A percentile compares a stretch with the other conserved stretches of the same genome.
phyloP scores from a whole-genome alignment of 35 echinoderm and acorn worm genomes.

The Apostichopus japonicus region DNA sequence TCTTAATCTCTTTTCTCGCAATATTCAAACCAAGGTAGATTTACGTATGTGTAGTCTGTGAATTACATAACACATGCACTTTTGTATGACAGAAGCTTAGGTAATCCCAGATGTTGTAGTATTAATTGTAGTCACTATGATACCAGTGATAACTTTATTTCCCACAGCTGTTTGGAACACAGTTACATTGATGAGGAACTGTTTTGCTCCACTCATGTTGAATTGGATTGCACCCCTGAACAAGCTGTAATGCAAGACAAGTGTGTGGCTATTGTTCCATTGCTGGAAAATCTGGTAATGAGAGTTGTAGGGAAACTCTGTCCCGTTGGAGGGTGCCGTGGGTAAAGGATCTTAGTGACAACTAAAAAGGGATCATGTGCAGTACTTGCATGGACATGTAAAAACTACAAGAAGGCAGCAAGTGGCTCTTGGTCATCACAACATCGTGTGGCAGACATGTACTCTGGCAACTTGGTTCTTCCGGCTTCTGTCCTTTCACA shows the following conservation, averaged over 20 bases:
- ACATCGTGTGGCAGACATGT: neutral
- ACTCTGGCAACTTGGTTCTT: neutral
- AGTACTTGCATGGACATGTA: neutral
- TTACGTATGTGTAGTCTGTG: too few relatives aligned
- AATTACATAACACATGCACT: too few relatives aligned
- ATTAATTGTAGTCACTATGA: too few relatives aligned
- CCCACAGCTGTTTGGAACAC: neutral
- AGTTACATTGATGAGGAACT: slow-evolving; percentile 5
- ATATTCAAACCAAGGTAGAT: too few relatives aligned
- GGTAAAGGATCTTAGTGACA: neutral
- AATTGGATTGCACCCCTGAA: neutral
- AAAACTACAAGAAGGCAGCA: neutral
- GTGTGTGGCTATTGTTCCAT: neutral
- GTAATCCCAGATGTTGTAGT: too few relatives aligned
- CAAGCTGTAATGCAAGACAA: neutral
- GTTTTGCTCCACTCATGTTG: neutral
- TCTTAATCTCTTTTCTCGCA: too few relatives aligned
- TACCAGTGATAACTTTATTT: too few relatives aligned
- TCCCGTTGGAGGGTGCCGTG: neutral
- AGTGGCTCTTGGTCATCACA: neutral
- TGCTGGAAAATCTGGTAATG: neutral
- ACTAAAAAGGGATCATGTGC: neutral
- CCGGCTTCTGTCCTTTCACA: neutral
- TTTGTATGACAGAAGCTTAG: too few relatives aligned
- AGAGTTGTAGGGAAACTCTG: neutral